Conservation (phyloP, 2,113 vertebrate genomes). For the Micromys minutus region DNA sequence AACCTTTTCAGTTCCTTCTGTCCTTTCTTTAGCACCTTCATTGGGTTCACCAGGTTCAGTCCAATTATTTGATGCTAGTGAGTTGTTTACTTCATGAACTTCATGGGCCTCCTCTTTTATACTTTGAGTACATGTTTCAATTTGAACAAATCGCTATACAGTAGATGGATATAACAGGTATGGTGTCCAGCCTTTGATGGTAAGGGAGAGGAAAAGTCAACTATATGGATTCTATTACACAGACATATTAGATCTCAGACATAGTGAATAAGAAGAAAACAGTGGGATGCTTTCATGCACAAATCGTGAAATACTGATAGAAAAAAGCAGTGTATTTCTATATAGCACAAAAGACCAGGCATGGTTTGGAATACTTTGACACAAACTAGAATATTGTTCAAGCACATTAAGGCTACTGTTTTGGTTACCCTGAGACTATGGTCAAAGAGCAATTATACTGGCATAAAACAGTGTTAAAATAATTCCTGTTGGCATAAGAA, state of each 20-base stretch:
- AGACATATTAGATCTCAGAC: background rate
- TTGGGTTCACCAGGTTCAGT: no score
- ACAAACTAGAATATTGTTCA: background rate
- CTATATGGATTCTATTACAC: background rate
- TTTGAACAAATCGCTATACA: no score
- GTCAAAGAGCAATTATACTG: background rate
- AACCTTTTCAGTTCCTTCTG: no score
- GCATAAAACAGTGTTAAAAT: background rate
- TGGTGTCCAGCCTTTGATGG: rapidly evolving
- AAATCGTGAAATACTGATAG: background rate
- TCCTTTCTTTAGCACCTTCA: no score
- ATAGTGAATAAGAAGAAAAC: background rate
- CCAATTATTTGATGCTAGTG: background rate
- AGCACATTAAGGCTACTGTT: background rate
- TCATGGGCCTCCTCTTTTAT: background rate
- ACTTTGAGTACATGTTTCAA: background rate
- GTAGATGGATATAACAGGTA: background rate
- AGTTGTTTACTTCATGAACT: background rate
- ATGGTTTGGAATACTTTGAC: background rate
- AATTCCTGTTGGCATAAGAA: background rate
- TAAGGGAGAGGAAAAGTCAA: background rate
- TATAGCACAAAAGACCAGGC: background rate
- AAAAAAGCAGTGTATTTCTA: no score
- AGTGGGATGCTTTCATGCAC: background rate
- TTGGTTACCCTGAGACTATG: background rate